phyloP scores from a whole-genome alignment of 92 coral and sea anemone species.

The Palythoa caribaeorum region DNA sequence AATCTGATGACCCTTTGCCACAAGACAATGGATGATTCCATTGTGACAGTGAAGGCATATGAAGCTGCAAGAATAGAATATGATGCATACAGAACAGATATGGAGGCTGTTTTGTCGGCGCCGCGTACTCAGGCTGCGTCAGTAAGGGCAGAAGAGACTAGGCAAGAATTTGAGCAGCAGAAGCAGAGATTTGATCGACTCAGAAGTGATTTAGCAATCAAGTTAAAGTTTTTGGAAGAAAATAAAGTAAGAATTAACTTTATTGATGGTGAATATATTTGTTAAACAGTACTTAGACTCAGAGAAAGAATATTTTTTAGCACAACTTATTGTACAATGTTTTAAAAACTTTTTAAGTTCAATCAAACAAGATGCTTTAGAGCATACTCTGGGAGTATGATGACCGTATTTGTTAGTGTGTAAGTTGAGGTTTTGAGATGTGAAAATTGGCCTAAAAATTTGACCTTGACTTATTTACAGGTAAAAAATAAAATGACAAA shows the following conservation, averaged over 20 bases:
- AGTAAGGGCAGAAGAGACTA: conserved; percentile 85
- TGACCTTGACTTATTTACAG: no score
- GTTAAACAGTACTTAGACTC: no score
- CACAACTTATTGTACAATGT: no score
- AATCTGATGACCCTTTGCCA: conserved; percentile 92
- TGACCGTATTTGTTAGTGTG: no score
- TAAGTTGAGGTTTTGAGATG: no score
- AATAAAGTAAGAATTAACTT: conserved; percentile 75
- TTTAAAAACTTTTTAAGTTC: no score
- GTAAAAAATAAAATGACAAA: no score
- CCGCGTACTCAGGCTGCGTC: conserved; percentile 85
- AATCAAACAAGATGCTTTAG: no score
- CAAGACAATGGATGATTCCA: conserved; percentile 98
- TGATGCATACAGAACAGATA: conserved; percentile 99
- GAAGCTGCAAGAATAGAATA: conserved; percentile 97
- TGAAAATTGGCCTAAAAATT: no score
- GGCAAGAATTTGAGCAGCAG: conserved; percentile 86
- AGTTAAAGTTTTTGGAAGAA: conserved; percentile 95
- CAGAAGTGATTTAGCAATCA: conserved; percentile 89
- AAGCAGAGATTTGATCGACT: conserved; percentile 91
- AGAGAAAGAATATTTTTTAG: no score
- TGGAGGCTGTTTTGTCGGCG: conserved; percentile 71
- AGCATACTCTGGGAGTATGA: no score
- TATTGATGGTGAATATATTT: no score
- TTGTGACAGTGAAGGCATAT: conserved; percentile 92